These are phyloP conservation scores for Apis laboriosa DNA, from an alignment of 1,140 invertebrate genomes.

Conservation along the genomic window DNA sequence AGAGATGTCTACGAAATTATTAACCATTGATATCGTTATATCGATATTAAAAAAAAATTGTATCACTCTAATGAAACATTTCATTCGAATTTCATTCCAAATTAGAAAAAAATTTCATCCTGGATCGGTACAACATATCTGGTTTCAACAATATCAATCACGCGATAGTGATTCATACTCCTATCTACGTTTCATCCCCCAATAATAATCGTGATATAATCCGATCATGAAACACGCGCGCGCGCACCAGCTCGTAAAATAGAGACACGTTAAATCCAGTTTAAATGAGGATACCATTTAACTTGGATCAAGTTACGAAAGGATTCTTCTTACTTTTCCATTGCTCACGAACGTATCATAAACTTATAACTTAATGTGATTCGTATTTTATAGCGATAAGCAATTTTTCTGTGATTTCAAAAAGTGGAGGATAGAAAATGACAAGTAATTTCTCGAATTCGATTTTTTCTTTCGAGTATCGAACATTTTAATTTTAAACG, in stretches of 20 bases:
- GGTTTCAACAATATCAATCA: constrained; percentile 18
- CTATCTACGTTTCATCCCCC: background rate
- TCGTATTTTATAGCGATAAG: constrained; percentile 2
- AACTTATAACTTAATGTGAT: constrained; percentile 10
- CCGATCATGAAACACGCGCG: background rate
- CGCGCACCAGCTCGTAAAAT: background rate
- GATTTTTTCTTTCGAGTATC: no score
- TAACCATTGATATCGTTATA: no score
- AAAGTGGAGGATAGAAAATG: no score
- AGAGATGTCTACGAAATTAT: no score
- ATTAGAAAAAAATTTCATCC: background rate
- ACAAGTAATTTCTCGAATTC: no score
- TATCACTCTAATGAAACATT: no score
- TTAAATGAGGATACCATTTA: background rate
- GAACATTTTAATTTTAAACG: no score
- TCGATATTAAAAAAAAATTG: no score
- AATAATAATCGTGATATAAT: constrained; percentile 17
- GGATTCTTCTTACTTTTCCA: constrained; percentile 41
- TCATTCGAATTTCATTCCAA: background rate
- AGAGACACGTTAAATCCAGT: constrained; percentile 23
- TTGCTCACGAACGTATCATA: constrained; percentile 31
- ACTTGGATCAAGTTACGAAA: constrained; percentile 8
- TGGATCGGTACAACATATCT: background rate
- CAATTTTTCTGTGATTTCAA: no score
- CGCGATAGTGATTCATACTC: no score